These are phyloP conservation scores for Halictus quadricinctus DNA, from an alignment of 2,888 invertebrate species.

Conservation along the genomic window DNA sequence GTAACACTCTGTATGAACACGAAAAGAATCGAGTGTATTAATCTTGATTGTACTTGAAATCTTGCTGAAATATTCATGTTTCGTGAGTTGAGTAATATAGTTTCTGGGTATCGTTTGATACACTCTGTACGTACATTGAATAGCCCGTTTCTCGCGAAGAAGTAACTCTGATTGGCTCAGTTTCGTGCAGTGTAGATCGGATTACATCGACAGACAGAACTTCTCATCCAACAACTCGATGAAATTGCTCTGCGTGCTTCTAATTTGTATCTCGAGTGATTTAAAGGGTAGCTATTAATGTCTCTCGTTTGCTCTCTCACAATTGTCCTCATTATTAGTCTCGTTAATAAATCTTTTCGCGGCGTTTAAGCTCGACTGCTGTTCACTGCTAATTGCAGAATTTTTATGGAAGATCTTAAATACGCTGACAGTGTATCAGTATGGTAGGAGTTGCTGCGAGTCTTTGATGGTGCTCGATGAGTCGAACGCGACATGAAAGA, in stretches of 20 bases:
- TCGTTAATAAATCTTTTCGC: slow-evolving; percentile 29
- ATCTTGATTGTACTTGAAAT: not conserved
- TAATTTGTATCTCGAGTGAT: not conserved
- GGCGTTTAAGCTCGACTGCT: slow-evolving; percentile 5
- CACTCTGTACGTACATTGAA: not conserved
- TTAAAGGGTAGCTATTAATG: not conserved
- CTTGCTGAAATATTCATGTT: not conserved
- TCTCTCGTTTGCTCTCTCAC: not conserved
- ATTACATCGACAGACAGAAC: not conserved
- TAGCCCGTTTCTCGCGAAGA: slow-evolving; percentile 1
- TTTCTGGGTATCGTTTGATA: not conserved
- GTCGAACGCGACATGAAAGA: not conserved
- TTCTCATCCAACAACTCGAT: slow-evolving; percentile 11
- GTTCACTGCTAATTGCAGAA: slow-evolving; percentile 23
- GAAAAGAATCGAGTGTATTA: not conserved
- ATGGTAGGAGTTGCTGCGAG: not conserved
- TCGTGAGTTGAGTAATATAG: not conserved
- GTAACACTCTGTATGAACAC: not conserved
- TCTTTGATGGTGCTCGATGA: not conserved
- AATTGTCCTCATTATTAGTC: slow-evolving; percentile 28
- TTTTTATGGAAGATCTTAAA: not conserved
- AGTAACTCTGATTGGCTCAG: slow-evolving; percentile 5
- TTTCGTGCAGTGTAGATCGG: not conserved
- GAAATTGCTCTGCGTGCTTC: not conserved
- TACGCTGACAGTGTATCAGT: not conserved